A percentile compares a stretch with the other conserved stretches of the same genome.
phyloP scores from a whole-genome alignment of 2,797 vertebrate species.

The Basileuterus tristriatus region DNA sequence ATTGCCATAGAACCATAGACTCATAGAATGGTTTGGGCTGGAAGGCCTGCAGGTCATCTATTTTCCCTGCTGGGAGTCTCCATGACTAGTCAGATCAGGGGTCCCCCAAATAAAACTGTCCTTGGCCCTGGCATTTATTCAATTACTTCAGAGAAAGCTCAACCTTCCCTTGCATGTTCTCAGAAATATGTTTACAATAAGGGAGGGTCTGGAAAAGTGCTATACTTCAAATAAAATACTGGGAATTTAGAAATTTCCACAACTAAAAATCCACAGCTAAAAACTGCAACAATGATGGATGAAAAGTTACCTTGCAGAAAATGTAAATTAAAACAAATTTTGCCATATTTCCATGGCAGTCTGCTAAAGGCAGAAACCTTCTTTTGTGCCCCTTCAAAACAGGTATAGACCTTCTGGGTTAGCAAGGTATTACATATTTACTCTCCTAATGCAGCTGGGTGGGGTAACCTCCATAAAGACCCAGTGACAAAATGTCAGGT shows the following conservation, averaged over 20 bases:
- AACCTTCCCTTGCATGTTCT: neutral
- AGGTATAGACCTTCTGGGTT: neutral
- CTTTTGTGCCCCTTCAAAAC: neutral
- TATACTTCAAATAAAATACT: neutral
- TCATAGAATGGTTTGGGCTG: neutral
- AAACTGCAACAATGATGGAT: neutral
- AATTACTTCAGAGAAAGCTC: neutral
- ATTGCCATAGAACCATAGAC: neutral
- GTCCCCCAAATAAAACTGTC: neutral
- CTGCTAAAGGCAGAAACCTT: neutral
- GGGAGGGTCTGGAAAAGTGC: neutral
- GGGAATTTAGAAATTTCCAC: neutral
- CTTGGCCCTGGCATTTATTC: neutral
- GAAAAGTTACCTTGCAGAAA: neutral
- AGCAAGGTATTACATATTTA: neutral
- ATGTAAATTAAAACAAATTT: neutral
- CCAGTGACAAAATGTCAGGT: neutral
- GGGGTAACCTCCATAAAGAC: neutral
- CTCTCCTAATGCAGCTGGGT: neutral
- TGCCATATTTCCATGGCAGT: neutral
- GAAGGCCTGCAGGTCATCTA: neutral
- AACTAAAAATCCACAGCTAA: neutral
- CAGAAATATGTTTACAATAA: neutral
- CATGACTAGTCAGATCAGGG: neutral
- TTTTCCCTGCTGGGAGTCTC: neutral